Evolutionary conservation across 2,113 vertebrate species (phyloP), one percentile per base, ranked within the genome.

Genomic region (Pseudopodoces humilis): DNA sequence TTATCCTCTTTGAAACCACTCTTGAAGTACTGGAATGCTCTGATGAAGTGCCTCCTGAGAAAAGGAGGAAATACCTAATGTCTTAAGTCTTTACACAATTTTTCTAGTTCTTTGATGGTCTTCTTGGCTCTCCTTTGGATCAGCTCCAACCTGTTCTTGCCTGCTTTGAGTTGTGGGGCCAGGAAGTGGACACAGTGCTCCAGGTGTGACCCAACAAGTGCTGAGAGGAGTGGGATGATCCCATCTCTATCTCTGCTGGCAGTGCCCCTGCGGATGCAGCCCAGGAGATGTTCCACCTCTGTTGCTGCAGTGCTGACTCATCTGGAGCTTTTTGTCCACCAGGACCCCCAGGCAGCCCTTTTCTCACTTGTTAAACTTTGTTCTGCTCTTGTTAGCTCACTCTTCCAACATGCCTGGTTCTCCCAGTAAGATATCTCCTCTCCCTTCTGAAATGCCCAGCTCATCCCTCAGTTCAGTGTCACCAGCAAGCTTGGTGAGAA

Each of bases 281-380:
- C 23, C 0, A 0, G 52, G 7, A 43, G 25, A 3, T 1, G 3
- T 27, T 71, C 44, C 52, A 18, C 31, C 28, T 59, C 28, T 65
- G 11, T 2, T 59, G 4, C 3, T 88, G 7, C 30, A 52, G 22
- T 17, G 21, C 35, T 70, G 25, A 30, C 18, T 27, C 41, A 8
- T 9, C 7, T 65, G 52, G 46, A 82, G 30, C 12, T 55, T 69
- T 4, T 12, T 74, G 28, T 41, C 37, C 21, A 8, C 24, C 14
- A 53, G 11, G 14, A 69, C 1, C 5, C 5, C 7, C 25, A 52
- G 20, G 30, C 3, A 41, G 8, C 9, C 28, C 9, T 65, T 50
- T 55, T 35, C 9, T 37, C 30, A n/a, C 2, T n/a, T 76, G 13
- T 8, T 60, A 46, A 67, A 52, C 7, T 50, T 58, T 0, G 0